Conservation (phyloP, 2,113 vertebrate genomes). For the Tursiops truncatus region DNA sequence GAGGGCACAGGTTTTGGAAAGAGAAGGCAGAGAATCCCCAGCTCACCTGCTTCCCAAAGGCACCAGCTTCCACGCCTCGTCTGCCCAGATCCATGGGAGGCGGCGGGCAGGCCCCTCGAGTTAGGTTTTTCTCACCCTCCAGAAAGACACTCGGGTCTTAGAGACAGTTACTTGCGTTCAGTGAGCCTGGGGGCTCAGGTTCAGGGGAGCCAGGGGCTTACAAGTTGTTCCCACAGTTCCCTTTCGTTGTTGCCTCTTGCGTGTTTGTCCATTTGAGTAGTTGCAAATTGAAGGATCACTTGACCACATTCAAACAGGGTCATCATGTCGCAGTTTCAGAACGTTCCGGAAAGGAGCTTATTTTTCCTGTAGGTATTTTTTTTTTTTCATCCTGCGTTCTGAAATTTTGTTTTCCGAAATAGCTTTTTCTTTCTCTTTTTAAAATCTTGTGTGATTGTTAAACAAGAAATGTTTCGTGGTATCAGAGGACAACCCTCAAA, state of each 20-base stretch:
- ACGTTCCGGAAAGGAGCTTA: background rate
- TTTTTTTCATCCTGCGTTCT: background rate
- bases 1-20: background rate
- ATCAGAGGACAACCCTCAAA: background rate
- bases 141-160: background rate
- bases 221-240: background rate
- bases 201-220: background rate
- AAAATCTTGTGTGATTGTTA: background rate
- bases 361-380: background rate
- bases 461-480: background rate
- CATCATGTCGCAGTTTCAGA: background rate
- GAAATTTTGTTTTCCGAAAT: background rate
- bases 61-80: rapidly evolving
- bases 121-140: background rate
- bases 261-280: background rate
- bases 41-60: background rate
- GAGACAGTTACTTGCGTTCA: rapidly evolving
- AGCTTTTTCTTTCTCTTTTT: background rate
- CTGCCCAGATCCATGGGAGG: background rate
- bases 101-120: rapidly evolving
- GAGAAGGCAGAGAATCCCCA: background rate
- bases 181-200: background rate
- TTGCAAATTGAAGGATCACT: background rate
- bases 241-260: background rate
- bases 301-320: background rate